Evolutionary conservation across 2,113 vertebrate species (phyloP), one percentile per base, ranked within the genome.

Genomic region (Bos indicus): DNA sequence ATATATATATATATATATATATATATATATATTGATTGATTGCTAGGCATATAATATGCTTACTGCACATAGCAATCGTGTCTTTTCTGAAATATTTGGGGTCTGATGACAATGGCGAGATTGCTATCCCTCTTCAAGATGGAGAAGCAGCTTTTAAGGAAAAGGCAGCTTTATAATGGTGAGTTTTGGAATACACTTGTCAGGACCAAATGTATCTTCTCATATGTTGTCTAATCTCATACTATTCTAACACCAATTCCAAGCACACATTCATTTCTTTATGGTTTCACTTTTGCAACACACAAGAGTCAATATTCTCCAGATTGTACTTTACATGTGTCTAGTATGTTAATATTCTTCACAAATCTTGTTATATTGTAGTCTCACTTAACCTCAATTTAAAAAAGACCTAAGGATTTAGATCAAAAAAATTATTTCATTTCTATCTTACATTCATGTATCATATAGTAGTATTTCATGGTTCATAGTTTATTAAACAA

Each of bases 21-120:
- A 26, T 57, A 54, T 48, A 40, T 40, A 40, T 40, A 40, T 1
- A 40, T 40, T 4, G 1, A 40, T 40, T 4, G 8, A 60, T 33
- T 0, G 0, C 30, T 64, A 67, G 33, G 62, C 62, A 17, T n/a
- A n/a, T n/a, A 67, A n/a, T 1, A 0, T n/a, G 16, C 16, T 67
- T 67, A 67, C 62, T 67, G 33, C 7, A 67, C 62, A 67, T 9
- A 64, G 30, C 15, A 64, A n/a, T n/a, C 0, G 1, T n/a, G 30
- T 17, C 30, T 64, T 64, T 64, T 64, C 62, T 17, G 30, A 64
- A 64, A n/a, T 7, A 64, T 17, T 64, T 64, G 33, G 3, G 15
- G 30, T 64, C 62, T 64, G 62, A 64, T n/a, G 16, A 4, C 3
- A 8, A 64, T 64, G 62, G 7, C 0, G 2, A 64, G 30, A 64